A percentile compares a stretch with the other conserved stretches of the same genome.
Evolutionary conservation across 2,113 vertebrate genomes (phyloP).

Genomic region (Tenebrosternarchus preto): DNA sequence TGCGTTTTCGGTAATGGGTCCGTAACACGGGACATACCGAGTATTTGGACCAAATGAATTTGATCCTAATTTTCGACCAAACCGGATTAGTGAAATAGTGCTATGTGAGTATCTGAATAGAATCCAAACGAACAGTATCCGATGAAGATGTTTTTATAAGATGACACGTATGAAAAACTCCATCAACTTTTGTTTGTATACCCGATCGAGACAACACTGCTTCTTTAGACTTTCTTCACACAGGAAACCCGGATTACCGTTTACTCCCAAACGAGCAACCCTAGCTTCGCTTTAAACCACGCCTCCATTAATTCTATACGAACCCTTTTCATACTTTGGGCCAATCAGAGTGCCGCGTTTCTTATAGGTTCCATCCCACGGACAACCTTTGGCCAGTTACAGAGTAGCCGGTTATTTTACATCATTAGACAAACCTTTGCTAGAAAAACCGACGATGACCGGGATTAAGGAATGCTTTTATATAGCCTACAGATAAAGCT

Average conservation of each 20-base stretch:
- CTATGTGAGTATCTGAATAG: background rate
- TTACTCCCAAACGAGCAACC: conserved; percentile 7
- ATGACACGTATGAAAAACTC: conserved; percentile 28
- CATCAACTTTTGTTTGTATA: conserved; percentile 52
- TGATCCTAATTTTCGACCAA: conserved; percentile 34
- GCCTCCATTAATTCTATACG: conserved; percentile 4
- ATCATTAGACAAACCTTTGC: too few species aligned
- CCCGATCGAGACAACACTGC: background rate
- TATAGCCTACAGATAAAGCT: too few species aligned
- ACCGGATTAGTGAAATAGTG: background rate
- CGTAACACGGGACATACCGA: conserved; percentile 64
- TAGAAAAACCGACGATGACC: too few species aligned
- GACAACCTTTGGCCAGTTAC: background rate
- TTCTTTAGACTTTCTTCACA: conserved; percentile 44
- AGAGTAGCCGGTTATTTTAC: background rate
- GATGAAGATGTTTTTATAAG: background rate
- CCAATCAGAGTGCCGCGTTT: conserved; percentile 57
- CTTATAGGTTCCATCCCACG: too few species aligned
- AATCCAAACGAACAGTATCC: conserved; percentile 16
- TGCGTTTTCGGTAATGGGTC: conserved; percentile 63
- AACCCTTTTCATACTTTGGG: conserved; percentile 45
- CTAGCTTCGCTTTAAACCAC: conserved; percentile 34
- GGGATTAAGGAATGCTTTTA: too few species aligned
- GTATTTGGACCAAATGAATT: conserved; percentile 37
- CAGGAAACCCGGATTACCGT: conserved; percentile 50